phyloP scores from a whole-genome alignment of 2,888 invertebrate species.

The Tortricodes alternella region DNA sequence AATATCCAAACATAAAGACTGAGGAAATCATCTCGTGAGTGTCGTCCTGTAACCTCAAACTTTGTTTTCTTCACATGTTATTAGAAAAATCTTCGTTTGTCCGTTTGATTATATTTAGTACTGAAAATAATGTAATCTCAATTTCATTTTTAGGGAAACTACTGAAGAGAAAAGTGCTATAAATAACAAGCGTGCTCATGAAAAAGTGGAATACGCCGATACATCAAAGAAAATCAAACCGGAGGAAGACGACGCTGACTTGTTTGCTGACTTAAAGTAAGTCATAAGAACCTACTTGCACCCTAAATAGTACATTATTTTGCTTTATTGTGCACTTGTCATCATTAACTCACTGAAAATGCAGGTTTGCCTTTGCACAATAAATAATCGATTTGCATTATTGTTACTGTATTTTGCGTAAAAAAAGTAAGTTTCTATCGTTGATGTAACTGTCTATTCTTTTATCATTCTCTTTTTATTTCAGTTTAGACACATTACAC shows the following conservation, averaged over 20 bases:
- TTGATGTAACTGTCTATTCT: no score
- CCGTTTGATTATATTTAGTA: background rate
- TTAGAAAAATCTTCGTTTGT: background rate
- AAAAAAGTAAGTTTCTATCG: background rate
- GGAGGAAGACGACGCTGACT: constrained; percentile 58
- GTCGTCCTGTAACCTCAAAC: constrained; percentile 49
- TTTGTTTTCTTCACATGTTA: constrained; percentile 31
- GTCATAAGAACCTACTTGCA: constrained; percentile 31
- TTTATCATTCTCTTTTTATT: constrained; percentile 41
- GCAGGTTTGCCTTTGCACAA: no score
- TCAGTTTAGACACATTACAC: constrained; percentile 88
- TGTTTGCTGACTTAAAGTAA: constrained; percentile 69
- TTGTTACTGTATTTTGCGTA: no score
- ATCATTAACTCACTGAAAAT: no score
- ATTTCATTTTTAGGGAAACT: constrained; percentile 39
- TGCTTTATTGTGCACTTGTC: no score
- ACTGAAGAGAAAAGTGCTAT: constrained; percentile 38
- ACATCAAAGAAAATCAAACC: constrained; percentile 59
- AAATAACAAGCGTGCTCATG: constrained; percentile 62
- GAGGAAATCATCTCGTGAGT: constrained; percentile 54
- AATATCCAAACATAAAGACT: constrained; percentile 54
- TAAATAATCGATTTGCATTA: no score
- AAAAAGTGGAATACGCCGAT: constrained; percentile 62
- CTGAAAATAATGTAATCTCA: background rate
- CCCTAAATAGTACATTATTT: no score